Base-by-base conservation (phyloP, 1,140 invertebrate species). In the Anthonomus grandis region DNA sequence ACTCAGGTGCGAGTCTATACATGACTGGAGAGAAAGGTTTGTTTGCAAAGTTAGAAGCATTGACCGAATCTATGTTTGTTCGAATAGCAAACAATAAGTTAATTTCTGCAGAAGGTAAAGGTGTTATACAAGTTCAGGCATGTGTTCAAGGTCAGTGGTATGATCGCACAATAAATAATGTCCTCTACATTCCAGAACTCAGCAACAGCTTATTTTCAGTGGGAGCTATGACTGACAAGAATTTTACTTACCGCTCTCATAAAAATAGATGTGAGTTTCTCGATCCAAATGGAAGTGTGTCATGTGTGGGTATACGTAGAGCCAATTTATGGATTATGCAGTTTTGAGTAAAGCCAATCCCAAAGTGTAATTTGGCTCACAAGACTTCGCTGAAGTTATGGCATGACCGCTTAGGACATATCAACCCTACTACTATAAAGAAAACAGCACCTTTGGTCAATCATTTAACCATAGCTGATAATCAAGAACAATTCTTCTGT, bases 391-490 rank as follows among this genome's bases (percentile, higher is more conserved):
- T 75, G 34, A 51, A 68, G 39, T 58, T 66, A 36, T 76, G 74
- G 70, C 70, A 76, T 58, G 39, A 71, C 61, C 64, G 60, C 25
- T 44, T 76, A 13, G 72, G 66, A 2, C 73, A 76, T 60, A 69
- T 76, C 48, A 76, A 75, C 59, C 63, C 70, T 5, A 38, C 25
- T 9, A 17, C 49, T 15, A 4, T 50, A 50, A 21, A 31, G 18
- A 23, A 56, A 50, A 22, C 23, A n/a, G n/a, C n/a, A n/a, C n/a
- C n/a, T n/a, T n/a, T n/a, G n/a, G n/a, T n/a, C n/a, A n/a, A n/a
- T n/a, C n/a, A n/a, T n/a, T n/a, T n/a, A n/a, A n/a, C n/a, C n/a
- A n/a, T n/a, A n/a, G n/a, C n/a, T n/a, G n/a, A n/a, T n/a, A n/a
- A n/a, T n/a, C n/a, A n/a, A n/a, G n/a, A n/a, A n/a, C n/a, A n/a